Evolutionary conservation across 1,140 invertebrate species (phyloP), one percentile per base, ranked within the genome.

Genomic region (Pseudomyrmex cubaensis): DNA sequence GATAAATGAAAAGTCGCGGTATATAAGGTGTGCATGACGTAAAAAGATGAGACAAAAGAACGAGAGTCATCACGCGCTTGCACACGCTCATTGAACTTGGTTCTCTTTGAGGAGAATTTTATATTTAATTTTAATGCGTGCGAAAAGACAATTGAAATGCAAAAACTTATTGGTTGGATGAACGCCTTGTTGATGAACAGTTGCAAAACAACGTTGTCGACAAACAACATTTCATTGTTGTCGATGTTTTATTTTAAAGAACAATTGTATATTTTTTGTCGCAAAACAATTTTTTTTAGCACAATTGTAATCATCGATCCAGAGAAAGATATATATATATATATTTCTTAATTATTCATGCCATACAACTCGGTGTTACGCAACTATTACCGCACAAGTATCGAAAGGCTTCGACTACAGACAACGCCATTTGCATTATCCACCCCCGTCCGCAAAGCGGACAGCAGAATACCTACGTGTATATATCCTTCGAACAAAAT

Each of bases 1-100:
- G 54, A 70, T 70, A 70, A 80, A 70, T 80, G 61, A 66, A 54
- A 80, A 70, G 54, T 72, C 54, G 22, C 54, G 0, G 5, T 72
- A 59, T 72, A 59, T 59, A 67, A 20, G 64, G 76, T 57, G 54
- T 20, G 54, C 76, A 70, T 35, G n/a, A 66, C 64, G 70, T 78
- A 52, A 78, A 35, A 78, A 35, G 7, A 46, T 61, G 66, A 80
- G 35, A 35, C 35, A 35, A 35, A 35, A 35, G 35, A 35, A 35
- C 35, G 35, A 35, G 4, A 35, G 25, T 25, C 25, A 25, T 25
- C 25, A 80, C 70, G 76, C 76, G 44, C 13, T 80, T 80, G 52
- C 66, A 70, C 44, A 70, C 44, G 22, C 54, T 70, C 54, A 72
- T 48, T 70, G 54, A 80, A 69, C 54, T 35, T 69, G n/a, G 44